Evolutionary conservation across 1,140 invertebrate genomes (phyloP).

Genomic region (Rhynchophorus ferrugineus): DNA sequence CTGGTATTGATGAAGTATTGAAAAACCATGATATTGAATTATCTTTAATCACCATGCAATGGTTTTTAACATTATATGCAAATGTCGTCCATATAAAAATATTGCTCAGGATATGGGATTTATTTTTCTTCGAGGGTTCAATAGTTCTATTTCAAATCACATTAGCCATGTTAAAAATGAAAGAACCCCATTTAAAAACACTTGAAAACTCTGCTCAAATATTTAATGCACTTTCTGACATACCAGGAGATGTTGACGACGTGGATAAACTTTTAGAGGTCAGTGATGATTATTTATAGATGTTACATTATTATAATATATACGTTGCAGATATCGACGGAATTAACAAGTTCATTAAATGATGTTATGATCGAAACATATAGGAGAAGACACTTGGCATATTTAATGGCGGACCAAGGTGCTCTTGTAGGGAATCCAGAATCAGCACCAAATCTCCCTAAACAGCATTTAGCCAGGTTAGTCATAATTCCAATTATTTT

Average conservation of each 20-base stretch:
- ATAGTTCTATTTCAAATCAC: slow-evolving; percentile 95
- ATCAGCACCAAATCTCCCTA: slow-evolving; percentile 81
- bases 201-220: slow-evolving; percentile 93
- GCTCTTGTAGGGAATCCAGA: slow-evolving; percentile 85
- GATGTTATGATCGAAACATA: slow-evolving; percentile 86
- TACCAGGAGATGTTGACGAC: slow-evolving; percentile 87
- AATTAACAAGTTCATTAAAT: slow-evolving; percentile 64
- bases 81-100: slow-evolving; percentile 98
- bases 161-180: slow-evolving; percentile 89
- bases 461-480: slow-evolving; percentile 71
- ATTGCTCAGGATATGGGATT: slow-evolving; percentile 91
- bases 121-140: slow-evolving; percentile 93
- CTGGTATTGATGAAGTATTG: slow-evolving; percentile 81
- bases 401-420: slow-evolving; percentile 94
- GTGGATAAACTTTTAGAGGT: slow-evolving; percentile 72
- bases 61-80: slow-evolving; percentile 97
- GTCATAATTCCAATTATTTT: slow-evolving; percentile 4
- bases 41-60: slow-evolving; percentile 91
- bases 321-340: slow-evolving; percentile 45
- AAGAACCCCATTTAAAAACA: slow-evolving; percentile 72
- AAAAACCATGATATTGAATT: slow-evolving; percentile 93
- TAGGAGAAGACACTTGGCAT: slow-evolving; percentile 83
- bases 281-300: slow-evolving; percentile 23
- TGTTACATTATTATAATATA: not conserved
- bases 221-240: slow-evolving; percentile 92